Evolutionary conservation across 1,140 invertebrate genomes (phyloP).

Genomic region (Holotrichia oblita): DNA sequence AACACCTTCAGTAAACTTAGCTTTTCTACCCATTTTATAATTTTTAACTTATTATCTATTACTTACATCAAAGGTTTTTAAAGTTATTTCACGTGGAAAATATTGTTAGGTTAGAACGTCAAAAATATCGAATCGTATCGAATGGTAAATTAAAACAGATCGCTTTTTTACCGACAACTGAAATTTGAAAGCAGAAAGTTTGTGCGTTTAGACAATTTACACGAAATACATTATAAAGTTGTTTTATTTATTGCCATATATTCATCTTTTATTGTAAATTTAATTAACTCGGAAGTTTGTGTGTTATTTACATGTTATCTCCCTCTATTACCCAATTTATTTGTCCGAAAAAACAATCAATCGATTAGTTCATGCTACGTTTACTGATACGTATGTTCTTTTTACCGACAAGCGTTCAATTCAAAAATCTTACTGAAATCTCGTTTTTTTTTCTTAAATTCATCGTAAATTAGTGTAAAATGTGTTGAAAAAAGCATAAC

Average conservation of each 20-base stretch:
- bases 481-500: too few species aligned
- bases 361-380: too few species aligned
- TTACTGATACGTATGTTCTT: too few species aligned
- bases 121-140: not conserved
- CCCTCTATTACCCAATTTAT: too few species aligned
- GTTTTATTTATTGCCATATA: not conserved
- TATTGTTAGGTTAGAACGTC: not conserved
- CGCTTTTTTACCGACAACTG: not conserved
- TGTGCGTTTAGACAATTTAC: not conserved
- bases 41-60: not conserved
- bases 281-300: too few species aligned
- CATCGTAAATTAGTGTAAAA: too few species aligned
- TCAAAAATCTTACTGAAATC: too few species aligned
- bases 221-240: not conserved
- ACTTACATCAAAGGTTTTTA: not conserved
- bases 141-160: not conserved
- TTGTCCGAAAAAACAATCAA: too few species aligned
- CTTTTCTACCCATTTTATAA: constrained; percentile 84
- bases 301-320: too few species aligned
- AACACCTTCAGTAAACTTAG: constrained; percentile 76
- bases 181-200: not conserved
- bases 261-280: too few species aligned
- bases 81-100: constrained; percentile 37
- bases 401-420: too few species aligned
- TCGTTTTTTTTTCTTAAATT: too few species aligned